These are phyloP conservation scores for Caenorhabditis macrosperma DNA, from an alignment of 2,888 invertebrate species.

Conservation along the genomic window DNA sequence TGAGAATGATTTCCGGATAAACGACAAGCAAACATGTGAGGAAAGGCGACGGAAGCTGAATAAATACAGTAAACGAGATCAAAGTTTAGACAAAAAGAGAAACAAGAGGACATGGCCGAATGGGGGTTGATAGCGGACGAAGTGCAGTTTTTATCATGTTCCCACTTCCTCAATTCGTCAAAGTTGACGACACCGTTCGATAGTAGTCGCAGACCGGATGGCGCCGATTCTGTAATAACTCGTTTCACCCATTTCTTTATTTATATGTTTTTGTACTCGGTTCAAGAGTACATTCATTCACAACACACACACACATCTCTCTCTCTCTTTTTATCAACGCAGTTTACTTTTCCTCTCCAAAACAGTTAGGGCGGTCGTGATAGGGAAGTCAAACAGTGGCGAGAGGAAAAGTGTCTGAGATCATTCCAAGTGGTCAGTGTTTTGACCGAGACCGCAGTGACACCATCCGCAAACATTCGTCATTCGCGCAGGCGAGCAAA, in stretches of 20 bases:
- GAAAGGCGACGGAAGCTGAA: background rate
- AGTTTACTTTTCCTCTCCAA: constrained; percentile 6
- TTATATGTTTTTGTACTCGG: background rate
- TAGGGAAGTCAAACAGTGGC: constrained; percentile 51
- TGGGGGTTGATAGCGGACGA: background rate
- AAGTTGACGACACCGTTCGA: background rate
- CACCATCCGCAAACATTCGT: constrained; percentile 14
- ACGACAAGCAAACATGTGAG: background rate
- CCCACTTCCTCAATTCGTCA: constrained; percentile 6
- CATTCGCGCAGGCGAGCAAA: background rate
- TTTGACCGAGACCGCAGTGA: background rate
- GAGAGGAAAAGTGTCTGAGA: constrained; percentile 8
- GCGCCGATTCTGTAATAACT: background rate
- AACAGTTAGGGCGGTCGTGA: constrained; percentile 38
- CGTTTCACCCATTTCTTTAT: background rate
- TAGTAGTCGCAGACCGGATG: background rate
- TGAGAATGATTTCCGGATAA: too few species aligned
- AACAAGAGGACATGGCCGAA: background rate
- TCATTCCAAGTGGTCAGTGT: constrained; percentile 3
- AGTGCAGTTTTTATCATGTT: constrained; percentile 22
- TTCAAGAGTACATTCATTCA: background rate
- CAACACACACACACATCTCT: background rate
- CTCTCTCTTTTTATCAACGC: too few species aligned
- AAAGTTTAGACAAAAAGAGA: constrained; percentile 3
- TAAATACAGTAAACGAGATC: background rate